Evolutionary conservation across 2,888 invertebrate species (phyloP).

Genomic region (Arctia plantaginis): DNA sequence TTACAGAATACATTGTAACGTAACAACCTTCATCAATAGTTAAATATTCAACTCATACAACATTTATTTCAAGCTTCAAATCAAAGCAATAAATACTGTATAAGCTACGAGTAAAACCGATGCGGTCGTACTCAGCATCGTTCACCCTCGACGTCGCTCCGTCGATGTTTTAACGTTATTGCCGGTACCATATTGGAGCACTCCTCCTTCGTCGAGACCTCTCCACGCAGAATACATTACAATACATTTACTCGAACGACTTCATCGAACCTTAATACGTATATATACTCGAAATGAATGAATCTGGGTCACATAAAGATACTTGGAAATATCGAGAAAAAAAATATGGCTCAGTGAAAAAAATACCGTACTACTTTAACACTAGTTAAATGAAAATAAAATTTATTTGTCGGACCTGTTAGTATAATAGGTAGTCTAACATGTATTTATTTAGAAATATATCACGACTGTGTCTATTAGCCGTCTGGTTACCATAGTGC

Average conservation of each 20-base stretch:
- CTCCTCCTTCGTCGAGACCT: slow-evolving; percentile 6
- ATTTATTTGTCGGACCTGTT: no score
- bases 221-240: slow-evolving; percentile 34
- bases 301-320: not conserved
- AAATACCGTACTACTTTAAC: no score
- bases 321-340: not conserved
- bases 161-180: not conserved
- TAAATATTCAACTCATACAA: slow-evolving; percentile 3
- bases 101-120: not conserved
- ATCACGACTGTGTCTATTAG: no score
- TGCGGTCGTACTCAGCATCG: not conserved
- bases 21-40: not conserved
- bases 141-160: not conserved
- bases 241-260: slow-evolving; percentile 30
- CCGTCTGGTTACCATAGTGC: no score
- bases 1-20: not conserved
- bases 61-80: not conserved
- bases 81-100: not conserved
- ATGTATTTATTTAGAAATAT: no score
- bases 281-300: not conserved
- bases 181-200: not conserved
- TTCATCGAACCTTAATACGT: slow-evolving; percentile 5
- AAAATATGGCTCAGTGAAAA: not conserved
- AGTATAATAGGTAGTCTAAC: no score
- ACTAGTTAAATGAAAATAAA: no score